phyloP scores from a whole-genome alignment of 2,888 invertebrate species.

The Spisula subtruncata region DNA sequence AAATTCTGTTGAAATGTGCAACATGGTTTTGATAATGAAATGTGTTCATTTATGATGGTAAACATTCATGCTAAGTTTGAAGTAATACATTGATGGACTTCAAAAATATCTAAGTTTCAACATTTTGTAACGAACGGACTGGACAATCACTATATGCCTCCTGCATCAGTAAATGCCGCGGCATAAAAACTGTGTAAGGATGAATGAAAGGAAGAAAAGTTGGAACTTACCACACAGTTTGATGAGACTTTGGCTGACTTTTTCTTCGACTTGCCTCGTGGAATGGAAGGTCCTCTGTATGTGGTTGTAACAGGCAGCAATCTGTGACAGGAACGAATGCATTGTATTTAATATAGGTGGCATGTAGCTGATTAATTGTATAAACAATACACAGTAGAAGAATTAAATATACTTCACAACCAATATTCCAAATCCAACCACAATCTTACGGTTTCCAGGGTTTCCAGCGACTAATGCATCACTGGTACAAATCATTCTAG shows the following conservation, averaged over 20 bases:
- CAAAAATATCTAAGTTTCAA: no score
- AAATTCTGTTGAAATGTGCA: no score
- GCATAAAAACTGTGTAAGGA: no score
- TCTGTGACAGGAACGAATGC: conserved; percentile 78
- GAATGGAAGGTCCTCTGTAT: conserved; percentile 69
- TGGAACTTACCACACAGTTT: conserved; percentile 76
- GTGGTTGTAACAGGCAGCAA: conserved; percentile 76
- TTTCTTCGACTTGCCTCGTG: conserved; percentile 58
- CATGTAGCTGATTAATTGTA: background rate
- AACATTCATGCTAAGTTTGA: no score
- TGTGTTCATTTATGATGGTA: no score
- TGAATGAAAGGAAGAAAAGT: no score
- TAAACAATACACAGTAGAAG: background rate
- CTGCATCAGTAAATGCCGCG: no score
- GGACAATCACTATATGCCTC: no score
- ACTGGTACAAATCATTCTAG: background rate
- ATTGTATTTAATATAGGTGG: conserved; percentile 60
- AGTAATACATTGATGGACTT: no score
- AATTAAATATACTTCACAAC: background rate
- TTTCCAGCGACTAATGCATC: background rate
- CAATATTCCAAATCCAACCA: background rate
- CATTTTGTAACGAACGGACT: no score
- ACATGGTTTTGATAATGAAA: no score
- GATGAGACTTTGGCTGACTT: conserved; percentile 70
- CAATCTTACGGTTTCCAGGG: background rate